Evolutionary conservation across 2,113 vertebrate species (phyloP).

Genomic region (Lampris megalopsis): DNA sequence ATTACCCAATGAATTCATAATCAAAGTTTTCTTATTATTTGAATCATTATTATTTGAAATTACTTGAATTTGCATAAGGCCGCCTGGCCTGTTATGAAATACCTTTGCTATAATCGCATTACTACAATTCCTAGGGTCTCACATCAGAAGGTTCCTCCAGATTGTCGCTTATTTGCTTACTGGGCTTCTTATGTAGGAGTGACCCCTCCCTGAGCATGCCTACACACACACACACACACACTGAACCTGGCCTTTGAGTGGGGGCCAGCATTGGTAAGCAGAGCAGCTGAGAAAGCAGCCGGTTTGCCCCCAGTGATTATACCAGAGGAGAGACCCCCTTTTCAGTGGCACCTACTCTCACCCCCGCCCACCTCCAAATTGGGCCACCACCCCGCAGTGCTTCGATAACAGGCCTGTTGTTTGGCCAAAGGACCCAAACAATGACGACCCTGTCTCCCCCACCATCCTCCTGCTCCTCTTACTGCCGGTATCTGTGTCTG

Average conservation of each 20-base stretch:
- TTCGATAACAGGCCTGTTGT: slow-evolving; percentile 81
- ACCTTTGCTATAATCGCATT: too few relatives aligned
- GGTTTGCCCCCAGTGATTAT: slow-evolving; percentile 72
- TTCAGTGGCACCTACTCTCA: slow-evolving; percentile 51
- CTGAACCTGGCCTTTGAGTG: slow-evolving; percentile 69
- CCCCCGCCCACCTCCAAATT: slow-evolving; percentile 22
- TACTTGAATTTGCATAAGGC: too few relatives aligned
- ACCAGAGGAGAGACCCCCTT: slow-evolving; percentile 67
- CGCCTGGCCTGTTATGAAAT: too few relatives aligned
- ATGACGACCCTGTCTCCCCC: slow-evolving; percentile 80
- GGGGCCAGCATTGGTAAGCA: slow-evolving; percentile 80
- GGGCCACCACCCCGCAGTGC: slow-evolving; percentile 53
- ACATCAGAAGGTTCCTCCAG: too few relatives aligned
- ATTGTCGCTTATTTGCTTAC: neutral
- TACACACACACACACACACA: slow-evolving; percentile 7
- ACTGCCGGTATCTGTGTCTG: slow-evolving; percentile 53
- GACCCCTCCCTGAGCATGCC: slow-evolving; percentile 2
- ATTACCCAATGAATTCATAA: too few relatives aligned
- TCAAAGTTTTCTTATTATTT: too few relatives aligned
- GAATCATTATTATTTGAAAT: too few relatives aligned
- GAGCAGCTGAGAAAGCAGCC: slow-evolving; percentile 81
- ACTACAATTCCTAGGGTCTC: too few relatives aligned
- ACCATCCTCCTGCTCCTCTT: slow-evolving; percentile 51
- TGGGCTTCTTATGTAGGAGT: slow-evolving; percentile 42
- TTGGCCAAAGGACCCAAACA: slow-evolving; percentile 72